Percentiles rank a stretch among this genome's conserved stretches.
phyloP scores from a whole-genome alignment of 35 echinoderm and acorn worm genomes.

The Chiridota heheva region DNA sequence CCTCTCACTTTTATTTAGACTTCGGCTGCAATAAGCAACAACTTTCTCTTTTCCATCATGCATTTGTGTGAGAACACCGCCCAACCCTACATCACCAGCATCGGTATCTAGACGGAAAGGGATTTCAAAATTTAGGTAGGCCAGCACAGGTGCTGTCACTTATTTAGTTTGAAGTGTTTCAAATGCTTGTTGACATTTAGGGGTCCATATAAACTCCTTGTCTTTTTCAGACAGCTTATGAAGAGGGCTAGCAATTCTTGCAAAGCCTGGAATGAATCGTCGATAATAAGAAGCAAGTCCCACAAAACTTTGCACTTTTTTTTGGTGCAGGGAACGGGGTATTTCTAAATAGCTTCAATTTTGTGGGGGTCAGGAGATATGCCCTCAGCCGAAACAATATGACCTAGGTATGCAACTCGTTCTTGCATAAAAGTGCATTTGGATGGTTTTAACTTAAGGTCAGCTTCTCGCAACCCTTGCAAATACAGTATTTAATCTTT shows the following conservation, averaged over 20 bases:
- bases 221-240: slow-evolving; percentile 8
- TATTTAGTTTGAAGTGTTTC: neutral
- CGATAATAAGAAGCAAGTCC: slow-evolving; percentile 44
- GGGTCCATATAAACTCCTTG: slow-evolving; percentile 4
- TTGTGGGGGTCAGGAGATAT: slow-evolving; percentile 32
- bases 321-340: neutral
- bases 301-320: slow-evolving; percentile 17
- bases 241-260: slow-evolving; percentile 13
- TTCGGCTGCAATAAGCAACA: neutral
- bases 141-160: slow-evolving; percentile 16
- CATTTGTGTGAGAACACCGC: slow-evolving; percentile 8
- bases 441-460: slow-evolving; percentile 49
- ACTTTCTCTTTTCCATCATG: slow-evolving; percentile 16
- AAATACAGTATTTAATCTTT: slow-evolving; percentile 37
- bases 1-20: neutral
- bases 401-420: too few relatives aligned
- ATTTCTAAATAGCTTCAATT: slow-evolving; percentile 18
- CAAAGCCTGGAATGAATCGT: slow-evolving; percentile 13
- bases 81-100: slow-evolving; percentile 17
- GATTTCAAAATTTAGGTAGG: neutral
- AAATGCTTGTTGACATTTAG: slow-evolving; percentile 5
- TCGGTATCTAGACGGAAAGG: slow-evolving; percentile 22
- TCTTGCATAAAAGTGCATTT: slow-evolving; percentile 59
- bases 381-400: too few relatives aligned
- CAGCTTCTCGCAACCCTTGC: slow-evolving; percentile 34